Evolutionary conservation across 92 coral and sea anemone genomes (phyloP).

Genomic region (Pocillopora grandis): DNA sequence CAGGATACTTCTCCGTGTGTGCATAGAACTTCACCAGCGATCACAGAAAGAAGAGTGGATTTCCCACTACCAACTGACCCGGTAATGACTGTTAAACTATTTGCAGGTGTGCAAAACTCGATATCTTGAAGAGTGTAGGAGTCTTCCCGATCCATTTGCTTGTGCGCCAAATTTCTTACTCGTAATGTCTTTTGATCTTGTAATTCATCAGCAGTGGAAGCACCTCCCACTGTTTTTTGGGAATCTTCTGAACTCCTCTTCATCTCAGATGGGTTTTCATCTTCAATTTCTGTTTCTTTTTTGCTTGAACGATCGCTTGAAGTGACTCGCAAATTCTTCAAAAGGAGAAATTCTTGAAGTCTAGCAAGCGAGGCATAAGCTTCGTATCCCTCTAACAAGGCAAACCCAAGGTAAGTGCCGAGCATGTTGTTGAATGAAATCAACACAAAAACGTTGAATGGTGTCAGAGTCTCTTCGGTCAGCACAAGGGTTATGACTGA

Average conservation of each 20-base stretch:
- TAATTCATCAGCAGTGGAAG: background rate
- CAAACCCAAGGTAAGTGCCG: background rate
- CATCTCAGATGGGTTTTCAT: background rate
- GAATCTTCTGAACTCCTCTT: background rate
- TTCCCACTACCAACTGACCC: constrained; percentile 14
- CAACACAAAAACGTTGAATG: background rate
- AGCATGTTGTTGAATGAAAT: background rate
- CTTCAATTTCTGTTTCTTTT: background rate
- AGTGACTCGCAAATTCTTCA: background rate
- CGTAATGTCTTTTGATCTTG: background rate
- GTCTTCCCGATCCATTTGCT: background rate
- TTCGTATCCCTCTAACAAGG: background rate
- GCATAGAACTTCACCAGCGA: background rate
- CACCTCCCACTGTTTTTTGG: background rate
- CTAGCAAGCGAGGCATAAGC: background rate
- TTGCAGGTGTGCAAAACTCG: background rate
- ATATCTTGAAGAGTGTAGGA: background rate
- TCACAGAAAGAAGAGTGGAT: constrained; percentile 2
- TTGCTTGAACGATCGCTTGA: background rate
- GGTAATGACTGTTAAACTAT: background rate
- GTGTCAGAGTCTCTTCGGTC: background rate
- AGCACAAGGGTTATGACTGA: constrained; percentile 8
- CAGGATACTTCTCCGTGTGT: background rate
- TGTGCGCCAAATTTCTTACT: background rate
- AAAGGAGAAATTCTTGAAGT: constrained; percentile 11